Conservation (phyloP, 2,888 invertebrate genomes). For the Gortyna flavago region DNA sequence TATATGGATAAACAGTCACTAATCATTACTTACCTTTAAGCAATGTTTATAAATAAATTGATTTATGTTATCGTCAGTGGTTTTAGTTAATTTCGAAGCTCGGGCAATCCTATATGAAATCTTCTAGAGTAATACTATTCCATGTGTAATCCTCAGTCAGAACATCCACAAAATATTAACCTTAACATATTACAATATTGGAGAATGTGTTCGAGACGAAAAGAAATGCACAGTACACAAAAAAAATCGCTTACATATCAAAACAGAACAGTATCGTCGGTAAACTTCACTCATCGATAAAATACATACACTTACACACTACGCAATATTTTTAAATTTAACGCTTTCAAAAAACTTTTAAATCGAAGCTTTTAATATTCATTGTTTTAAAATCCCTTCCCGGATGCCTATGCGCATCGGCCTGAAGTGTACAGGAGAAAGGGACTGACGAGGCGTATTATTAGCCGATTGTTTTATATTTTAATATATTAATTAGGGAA, state of each 20-base stretch:
- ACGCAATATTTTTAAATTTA: conserved; percentile 72
- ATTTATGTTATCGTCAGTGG: background rate
- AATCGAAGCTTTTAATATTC: conserved; percentile 76
- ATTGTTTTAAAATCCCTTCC: conserved; percentile 72
- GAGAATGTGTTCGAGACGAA: conserved; percentile 74
- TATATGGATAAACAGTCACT: too few relatives aligned
- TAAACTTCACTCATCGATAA: conserved; percentile 60
- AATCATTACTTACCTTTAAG: too few relatives aligned
- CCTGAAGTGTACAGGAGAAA: conserved; percentile 56
- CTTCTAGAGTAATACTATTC: too few relatives aligned
- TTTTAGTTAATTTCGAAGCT: background rate
- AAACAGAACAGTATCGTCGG: conserved; percentile 39
- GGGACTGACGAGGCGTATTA: conserved; percentile 57
- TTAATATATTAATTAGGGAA: conserved; percentile 70
- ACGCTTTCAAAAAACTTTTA: conserved; percentile 67
- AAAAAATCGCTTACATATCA: conserved; percentile 48
- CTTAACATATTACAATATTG: conserved; percentile 60
- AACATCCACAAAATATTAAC: conserved; percentile 27
- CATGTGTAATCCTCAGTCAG: conserved; percentile 28
- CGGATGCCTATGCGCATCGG: conserved; percentile 50
- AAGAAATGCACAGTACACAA: conserved; percentile 58
- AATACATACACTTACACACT: conserved; percentile 73
- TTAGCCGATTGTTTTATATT: conserved; percentile 63
- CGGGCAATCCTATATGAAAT: background rate
- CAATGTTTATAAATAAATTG: too few relatives aligned